Evolutionary conservation across 2,888 invertebrate species (phyloP).

Genomic region (Cotesia congregata): DNA sequence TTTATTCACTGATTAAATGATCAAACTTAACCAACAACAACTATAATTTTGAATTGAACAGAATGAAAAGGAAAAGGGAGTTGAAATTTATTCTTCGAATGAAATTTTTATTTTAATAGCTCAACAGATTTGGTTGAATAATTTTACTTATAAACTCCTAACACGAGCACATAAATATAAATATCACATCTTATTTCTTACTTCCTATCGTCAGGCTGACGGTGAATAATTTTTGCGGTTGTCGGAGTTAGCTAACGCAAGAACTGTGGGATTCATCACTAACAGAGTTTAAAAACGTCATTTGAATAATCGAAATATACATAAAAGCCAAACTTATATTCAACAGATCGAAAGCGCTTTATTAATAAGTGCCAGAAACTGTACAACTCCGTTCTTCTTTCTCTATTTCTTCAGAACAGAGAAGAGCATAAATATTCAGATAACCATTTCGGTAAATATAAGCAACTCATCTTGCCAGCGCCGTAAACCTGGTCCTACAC

Average conservation of each 20-base stretch:
- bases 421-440: constrained; percentile 12
- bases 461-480: constrained; percentile 29
- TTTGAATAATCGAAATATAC: constrained; percentile 35
- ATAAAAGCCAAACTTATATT: constrained; percentile 52
- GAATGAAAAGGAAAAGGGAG: constrained; percentile 5
- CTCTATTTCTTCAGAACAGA: background rate
- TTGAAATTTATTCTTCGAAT: constrained; percentile 47
- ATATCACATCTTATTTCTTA: constrained; percentile 15
- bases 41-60: constrained; percentile 17
- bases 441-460: constrained; percentile 14
- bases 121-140: constrained; percentile 31
- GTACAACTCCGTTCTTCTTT: constrained; percentile 56
- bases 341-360: constrained; percentile 55
- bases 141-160: background rate
- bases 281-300: constrained; percentile 21
- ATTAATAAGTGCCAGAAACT: constrained; percentile 61
- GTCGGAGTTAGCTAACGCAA: constrained; percentile 17
- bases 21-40: background rate
- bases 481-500: constrained; percentile 12
- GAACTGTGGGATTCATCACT: background rate
- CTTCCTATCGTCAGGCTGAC: constrained; percentile 22
- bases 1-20: background rate
- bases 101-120: constrained; percentile 54
- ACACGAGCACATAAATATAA: constrained; percentile 19
- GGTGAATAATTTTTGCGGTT: constrained; percentile 11